Percentiles rank a stretch among this genome's conserved stretches.
phyloP scores from a whole-genome alignment of 2,888 invertebrate genomes.

The Prionchulus punctatus region DNA sequence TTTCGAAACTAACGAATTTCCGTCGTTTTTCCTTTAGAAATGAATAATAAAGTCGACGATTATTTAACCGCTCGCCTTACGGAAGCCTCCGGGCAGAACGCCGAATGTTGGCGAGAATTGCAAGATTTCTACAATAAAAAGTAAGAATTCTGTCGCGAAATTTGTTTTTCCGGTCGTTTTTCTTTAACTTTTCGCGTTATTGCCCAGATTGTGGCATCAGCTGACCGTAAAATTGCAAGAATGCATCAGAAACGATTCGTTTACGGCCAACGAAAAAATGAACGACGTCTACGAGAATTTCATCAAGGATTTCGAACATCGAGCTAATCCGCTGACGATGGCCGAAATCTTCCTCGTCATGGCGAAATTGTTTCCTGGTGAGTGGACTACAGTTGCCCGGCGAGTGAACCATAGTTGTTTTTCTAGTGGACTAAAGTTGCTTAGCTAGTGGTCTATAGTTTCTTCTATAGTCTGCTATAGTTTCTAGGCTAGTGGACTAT shows the following conservation, averaged over 20 bases:
- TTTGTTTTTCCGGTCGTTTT: background rate
- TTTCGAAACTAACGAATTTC: too few species aligned
- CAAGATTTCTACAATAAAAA: conserved; percentile 23
- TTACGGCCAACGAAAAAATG: conserved; percentile 12
- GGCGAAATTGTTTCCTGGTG: conserved; percentile 30
- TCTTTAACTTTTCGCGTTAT: background rate
- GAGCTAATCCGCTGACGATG: conserved; percentile 78
- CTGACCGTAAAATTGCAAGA: conserved; percentile 15
- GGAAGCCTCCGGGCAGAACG: conserved; percentile 17
- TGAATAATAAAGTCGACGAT: background rate
- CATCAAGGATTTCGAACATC: conserved; percentile 78
- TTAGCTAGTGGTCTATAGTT: background rate
- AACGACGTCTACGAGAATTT: conserved; percentile 65
- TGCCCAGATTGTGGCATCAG: conserved; percentile 28
- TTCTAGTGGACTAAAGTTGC: background rate
- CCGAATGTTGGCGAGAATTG: conserved; percentile 23
- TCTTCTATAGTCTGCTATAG: background rate
- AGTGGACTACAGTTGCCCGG: background rate
- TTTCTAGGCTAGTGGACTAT: background rate
- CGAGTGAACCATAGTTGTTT: conserved; percentile 4
- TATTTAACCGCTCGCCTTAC: background rate
- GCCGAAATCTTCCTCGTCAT: conserved; percentile 61
- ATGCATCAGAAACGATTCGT: background rate
- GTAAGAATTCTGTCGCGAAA: conserved; percentile 14
- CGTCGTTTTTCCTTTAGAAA: background rate